Evolutionary conservation across 2,797 vertebrate genomes (phyloP).

Genomic region (Amniataba percoides): DNA sequence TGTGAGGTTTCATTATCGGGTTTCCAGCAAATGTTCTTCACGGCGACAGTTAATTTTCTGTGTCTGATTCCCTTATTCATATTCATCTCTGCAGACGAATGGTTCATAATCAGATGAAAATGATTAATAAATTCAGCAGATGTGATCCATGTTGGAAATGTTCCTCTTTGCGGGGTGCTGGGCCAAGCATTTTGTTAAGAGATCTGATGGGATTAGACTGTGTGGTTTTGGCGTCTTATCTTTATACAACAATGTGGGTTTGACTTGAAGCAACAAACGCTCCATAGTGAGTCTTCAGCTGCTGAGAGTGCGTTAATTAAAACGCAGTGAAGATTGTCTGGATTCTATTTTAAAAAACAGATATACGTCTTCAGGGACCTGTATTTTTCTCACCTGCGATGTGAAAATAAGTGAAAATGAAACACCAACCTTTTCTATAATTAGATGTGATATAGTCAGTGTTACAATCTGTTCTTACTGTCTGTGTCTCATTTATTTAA

Average conservation of each 20-base stretch:
- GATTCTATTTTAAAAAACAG: constrained; percentile 19
- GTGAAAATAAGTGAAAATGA: constrained; percentile 55
- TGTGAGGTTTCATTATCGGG: constrained; percentile 15
- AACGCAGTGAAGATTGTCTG: not conserved
- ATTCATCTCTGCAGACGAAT: constrained; percentile 34
- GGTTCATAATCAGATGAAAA: constrained; percentile 38
- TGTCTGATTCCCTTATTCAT: constrained; percentile 29
- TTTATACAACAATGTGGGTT: constrained; percentile 3
- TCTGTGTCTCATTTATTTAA: constrained; percentile 15
- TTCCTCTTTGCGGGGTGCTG: constrained; percentile 16
- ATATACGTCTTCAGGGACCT: constrained; percentile 5
- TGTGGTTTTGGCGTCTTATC: constrained; percentile 14
- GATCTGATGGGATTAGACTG: constrained; percentile 11
- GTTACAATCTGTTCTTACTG: constrained; percentile 13
- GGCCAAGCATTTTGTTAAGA: constrained; percentile 2
- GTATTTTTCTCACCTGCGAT: not conserved
- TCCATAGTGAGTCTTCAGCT: not conserved
- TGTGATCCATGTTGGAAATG: constrained; percentile 35
- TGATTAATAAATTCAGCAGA: constrained; percentile 41
- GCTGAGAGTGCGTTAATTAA: constrained; percentile 17
- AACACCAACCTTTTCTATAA: constrained; percentile 44
- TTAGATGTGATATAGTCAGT: constrained; percentile 27
- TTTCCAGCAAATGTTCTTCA: constrained; percentile 33
- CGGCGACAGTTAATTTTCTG: constrained; percentile 20
- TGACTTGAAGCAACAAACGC: constrained; percentile 3